Evolutionary conservation across 2,888 invertebrate species (phyloP), one percentile per base, ranked within the genome.

Genomic region (Eilema depressum): DNA sequence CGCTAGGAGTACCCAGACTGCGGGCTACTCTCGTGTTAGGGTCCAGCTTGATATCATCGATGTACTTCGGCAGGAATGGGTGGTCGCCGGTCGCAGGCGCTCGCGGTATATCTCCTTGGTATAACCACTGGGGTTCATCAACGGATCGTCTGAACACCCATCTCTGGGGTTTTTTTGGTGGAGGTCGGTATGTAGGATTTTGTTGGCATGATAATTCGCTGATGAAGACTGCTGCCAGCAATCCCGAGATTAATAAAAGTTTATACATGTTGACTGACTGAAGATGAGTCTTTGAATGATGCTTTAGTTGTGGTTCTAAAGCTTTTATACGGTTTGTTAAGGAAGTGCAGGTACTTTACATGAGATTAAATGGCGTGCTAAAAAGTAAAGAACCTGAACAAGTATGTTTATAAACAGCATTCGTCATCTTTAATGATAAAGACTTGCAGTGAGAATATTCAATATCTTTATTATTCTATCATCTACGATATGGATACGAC

Each of bases 191-290:
- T 1, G 68, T 67, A 0, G 67, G 66, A 0, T 12, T 47, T 20
- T 23, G 26, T 1, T 73, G 60, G 63, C 74, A 66, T 17, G 63
- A 64, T n/a, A 73, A 30, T 23, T 63, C 73, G 23, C n/a, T 64
- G 56, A 81, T 30, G 11, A 74, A 12, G 3, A 78, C 60, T 0
- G 59, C 66, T 11, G 74, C 64, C 4, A 80, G 4, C 0, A 73
- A 63, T 26, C 26, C 64, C 4, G 78, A 11, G 10, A 76, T 47
- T 3, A 75, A 11, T 1, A 63, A 5, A 1, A 37, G 25, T 59
- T 68, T 78, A 17, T 5, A 71, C 81, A 79, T 81, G 30, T 69
- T 66, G 23, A 74, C 10, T 70, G 74, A 61, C 5, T 65, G 14
- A 33, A 57, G 57, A 33, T 26, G 11, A 33, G 3, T 60, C 14